Evolutionary conservation across 2,797 vertebrate genomes (phyloP).

Genomic region (Liparis tanakae): DNA sequence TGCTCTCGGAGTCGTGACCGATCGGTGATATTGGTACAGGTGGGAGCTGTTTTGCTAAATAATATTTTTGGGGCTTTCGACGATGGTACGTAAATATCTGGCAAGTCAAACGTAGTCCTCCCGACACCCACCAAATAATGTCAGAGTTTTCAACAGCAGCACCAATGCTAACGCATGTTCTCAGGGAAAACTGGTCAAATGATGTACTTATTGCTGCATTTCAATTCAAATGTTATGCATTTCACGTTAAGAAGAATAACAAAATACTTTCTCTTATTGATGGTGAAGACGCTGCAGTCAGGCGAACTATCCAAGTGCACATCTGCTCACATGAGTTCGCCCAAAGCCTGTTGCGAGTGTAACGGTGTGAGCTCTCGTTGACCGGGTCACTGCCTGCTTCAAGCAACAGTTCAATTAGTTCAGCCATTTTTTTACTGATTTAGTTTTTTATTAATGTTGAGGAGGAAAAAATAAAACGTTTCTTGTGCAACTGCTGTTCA

Average conservation of each 20-base stretch:
- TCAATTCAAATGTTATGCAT: background rate
- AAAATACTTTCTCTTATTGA: background rate
- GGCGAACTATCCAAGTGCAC: background rate
- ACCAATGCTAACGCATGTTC: background rate
- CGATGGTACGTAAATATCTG: background rate
- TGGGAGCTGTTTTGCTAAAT: background rate
- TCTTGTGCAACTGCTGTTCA: background rate
- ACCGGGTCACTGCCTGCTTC: constrained; percentile 1
- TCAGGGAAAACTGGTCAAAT: constrained; percentile 1
- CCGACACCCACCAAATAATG: too few species aligned
- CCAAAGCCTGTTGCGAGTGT: constrained; percentile 20
- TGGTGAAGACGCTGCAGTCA: background rate
- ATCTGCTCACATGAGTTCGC: constrained; percentile 1
- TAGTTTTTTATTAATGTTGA: background rate
- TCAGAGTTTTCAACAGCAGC: constrained; percentile 34
- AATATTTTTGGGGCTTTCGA: background rate
- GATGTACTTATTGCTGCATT: background rate
- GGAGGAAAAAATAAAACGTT: background rate
- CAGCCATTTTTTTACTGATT: background rate
- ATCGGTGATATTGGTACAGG: background rate
- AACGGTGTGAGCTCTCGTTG: constrained; percentile 12
- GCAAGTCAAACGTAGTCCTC: background rate
- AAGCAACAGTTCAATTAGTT: constrained; percentile 2
- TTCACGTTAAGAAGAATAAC: background rate
- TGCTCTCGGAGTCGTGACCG: background rate